Conservation (phyloP, 2,888 invertebrate genomes). For the Megastigmus dorsalis region DNA sequence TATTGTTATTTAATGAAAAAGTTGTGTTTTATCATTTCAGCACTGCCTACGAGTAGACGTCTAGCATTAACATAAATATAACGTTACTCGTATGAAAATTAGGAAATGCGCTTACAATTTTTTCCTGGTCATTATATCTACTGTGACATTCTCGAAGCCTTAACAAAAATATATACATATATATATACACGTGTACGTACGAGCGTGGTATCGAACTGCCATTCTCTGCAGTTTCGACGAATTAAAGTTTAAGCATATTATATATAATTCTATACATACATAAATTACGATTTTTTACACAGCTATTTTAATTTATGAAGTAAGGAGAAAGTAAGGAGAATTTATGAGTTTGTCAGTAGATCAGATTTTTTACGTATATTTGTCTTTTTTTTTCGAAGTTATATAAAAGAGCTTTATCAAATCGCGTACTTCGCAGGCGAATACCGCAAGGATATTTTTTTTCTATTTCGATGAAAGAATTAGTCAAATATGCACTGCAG, state of each 20-base stretch:
- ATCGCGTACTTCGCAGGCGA: slow-evolving; percentile 55
- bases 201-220: slow-evolving; percentile 28
- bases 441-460: slow-evolving; percentile 50
- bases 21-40: background rate
- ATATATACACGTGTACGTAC: background rate
- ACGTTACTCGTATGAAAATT: background rate
- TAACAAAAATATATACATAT: no score
- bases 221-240: slow-evolving; percentile 20
- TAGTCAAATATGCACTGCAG: slow-evolving; percentile 16
- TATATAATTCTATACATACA: slow-evolving; percentile 12
- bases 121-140: slow-evolving; percentile 23
- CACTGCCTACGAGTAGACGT: background rate
- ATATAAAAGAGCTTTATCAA: slow-evolving; percentile 48
- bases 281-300: slow-evolving; percentile 45
- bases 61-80: background rate
- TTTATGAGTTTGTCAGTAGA: background rate
- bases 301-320: slow-evolving; percentile 42
- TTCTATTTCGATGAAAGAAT: background rate
- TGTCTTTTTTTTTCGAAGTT: no score
- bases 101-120: background rate
- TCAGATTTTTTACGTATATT: slow-evolving; percentile 45
- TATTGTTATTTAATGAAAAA: background rate
- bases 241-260: slow-evolving; percentile 39
- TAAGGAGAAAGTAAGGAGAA: background rate
- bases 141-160: slow-evolving; percentile 44